phyloP scores from a whole-genome alignment of 2,888 invertebrate genomes.

The Argyra leucocephala region DNA sequence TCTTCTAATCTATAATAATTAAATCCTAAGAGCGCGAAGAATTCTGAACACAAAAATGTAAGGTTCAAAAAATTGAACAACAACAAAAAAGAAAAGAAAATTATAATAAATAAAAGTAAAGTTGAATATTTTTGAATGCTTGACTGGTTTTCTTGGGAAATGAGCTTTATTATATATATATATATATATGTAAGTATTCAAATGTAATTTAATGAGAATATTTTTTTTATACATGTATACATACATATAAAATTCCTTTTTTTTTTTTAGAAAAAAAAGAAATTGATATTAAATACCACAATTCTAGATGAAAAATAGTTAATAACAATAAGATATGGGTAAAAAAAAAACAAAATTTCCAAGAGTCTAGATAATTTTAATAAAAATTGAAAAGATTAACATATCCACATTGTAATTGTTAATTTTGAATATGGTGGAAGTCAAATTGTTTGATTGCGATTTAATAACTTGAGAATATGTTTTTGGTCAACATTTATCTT shows the following conservation, averaged over 20 bases:
- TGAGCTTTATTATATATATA: no score
- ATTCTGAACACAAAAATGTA: not conserved
- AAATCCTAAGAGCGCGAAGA: not conserved
- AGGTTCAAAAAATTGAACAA: no score
- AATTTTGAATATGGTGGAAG: no score
- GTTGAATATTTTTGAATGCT: not conserved
- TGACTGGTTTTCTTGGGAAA: not conserved
- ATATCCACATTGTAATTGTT: no score
- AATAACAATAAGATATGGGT: not conserved
- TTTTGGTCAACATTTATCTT: no score
- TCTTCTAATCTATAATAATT: constrained; percentile 2
- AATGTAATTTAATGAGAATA: not conserved
- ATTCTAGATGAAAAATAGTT: not conserved
- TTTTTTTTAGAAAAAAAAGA: not conserved
- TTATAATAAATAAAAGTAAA: not conserved
- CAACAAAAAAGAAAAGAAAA: no score
- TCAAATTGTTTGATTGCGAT: no score
- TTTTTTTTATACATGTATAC: not conserved
- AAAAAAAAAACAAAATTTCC: no score
- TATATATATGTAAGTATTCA: not conserved
- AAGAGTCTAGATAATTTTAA: no score
- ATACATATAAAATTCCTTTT: not conserved
- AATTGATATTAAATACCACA: not conserved
- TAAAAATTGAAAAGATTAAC: no score
- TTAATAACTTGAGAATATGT: no score